Evolutionary conservation across 2,113 vertebrate species (phyloP), one percentile per base, ranked within the genome.

Genomic region (Hirundichthys speculiger): DNA sequence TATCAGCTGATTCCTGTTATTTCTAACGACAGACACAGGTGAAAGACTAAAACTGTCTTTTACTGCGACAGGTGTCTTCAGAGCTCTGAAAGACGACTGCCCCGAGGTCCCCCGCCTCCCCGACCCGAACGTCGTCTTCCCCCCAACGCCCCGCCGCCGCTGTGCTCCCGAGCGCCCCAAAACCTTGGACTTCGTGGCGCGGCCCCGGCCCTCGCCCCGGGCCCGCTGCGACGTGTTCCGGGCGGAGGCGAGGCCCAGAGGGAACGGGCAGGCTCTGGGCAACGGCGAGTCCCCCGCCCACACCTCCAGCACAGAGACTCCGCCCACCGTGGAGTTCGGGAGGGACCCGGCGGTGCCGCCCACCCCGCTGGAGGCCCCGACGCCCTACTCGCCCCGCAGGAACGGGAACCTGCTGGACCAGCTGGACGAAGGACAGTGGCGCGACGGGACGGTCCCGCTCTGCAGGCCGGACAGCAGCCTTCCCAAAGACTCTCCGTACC

Each of bases 231-330:
- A 97, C 42, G 92, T 93, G 3, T 95, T 94, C 84, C 95, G 94
- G 94, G 92, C 94, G 4, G 94, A 95, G 58, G 85, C 89, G 0
- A 69, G 70, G 76, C 89, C 92, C 14, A 49, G 81, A 42, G 85
- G 64, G 21, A 86, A 80, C 0, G 79, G 86, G 42, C 80, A 76
- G 4, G 92, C 82, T 57, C 63, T 59, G 25, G 84, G 72, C 11
- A 93, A 92, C 34, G 91, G 94, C 13, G 92, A 96, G 60, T 98
- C 96, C 57, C 96, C 96, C 0, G 94, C 94, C 64, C 94, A 96
- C 87, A 96, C 95, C 63, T 96, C 96, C 80, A 96, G 96, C 91
- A 96, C 96, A 34, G 97, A 96, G 80, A 98, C 97, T 2, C 96
- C 97, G 25, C 95, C 96, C 76, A 96, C 96, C 30, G 87, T 94